Percentiles rank a stretch among this genome's conserved stretches.
Evolutionary conservation across 1,140 invertebrate species (phyloP).

Genomic region (Drosophila rufa): DNA sequence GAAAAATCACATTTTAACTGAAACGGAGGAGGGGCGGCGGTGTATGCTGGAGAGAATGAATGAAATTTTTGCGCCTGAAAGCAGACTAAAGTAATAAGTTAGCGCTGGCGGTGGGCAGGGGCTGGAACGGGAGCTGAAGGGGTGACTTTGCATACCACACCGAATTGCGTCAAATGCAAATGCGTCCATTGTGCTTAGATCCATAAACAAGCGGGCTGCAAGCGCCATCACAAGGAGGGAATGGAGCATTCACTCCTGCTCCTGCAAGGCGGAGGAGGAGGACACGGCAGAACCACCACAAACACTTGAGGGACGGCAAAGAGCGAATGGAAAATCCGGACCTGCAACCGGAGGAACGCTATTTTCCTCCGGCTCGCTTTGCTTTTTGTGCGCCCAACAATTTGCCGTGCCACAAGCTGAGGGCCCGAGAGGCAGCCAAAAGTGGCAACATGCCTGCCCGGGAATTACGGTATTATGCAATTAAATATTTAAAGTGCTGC

Average conservation of each 20-base stretch:
- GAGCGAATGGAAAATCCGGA: constrained; percentile 57
- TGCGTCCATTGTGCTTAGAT: constrained; percentile 65
- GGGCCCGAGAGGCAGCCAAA: constrained; percentile 36
- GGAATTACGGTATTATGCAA: constrained; percentile 70
- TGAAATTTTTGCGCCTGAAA: constrained; percentile 80
- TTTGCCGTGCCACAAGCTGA: constrained; percentile 41
- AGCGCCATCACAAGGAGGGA: constrained; percentile 46
- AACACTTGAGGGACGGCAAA: constrained; percentile 69
- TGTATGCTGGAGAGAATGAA: constrained; percentile 47
- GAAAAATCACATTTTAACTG: constrained; percentile 84
- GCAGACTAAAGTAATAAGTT: constrained; percentile 77
- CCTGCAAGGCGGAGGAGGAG: background rate
- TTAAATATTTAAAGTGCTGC: constrained; percentile 78
- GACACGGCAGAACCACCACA: constrained; percentile 31
- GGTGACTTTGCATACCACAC: constrained; percentile 47
- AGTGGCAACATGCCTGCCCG: constrained; percentile 51
- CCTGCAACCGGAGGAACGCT: constrained; percentile 14
- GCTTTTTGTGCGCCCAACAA: constrained; percentile 47
- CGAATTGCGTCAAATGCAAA: constrained; percentile 77
- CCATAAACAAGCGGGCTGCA: constrained; percentile 52
- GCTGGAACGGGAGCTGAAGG: background rate
- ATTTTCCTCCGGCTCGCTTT: constrained; percentile 17
- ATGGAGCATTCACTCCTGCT: background rate
- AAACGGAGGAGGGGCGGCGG: constrained; percentile 45
- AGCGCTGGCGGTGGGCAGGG: background rate